A percentile compares a stretch with the other conserved stretches of the same genome.
Conservation (phyloP, 2,888 invertebrate genomes). For the Cabera pusaria region DNA sequence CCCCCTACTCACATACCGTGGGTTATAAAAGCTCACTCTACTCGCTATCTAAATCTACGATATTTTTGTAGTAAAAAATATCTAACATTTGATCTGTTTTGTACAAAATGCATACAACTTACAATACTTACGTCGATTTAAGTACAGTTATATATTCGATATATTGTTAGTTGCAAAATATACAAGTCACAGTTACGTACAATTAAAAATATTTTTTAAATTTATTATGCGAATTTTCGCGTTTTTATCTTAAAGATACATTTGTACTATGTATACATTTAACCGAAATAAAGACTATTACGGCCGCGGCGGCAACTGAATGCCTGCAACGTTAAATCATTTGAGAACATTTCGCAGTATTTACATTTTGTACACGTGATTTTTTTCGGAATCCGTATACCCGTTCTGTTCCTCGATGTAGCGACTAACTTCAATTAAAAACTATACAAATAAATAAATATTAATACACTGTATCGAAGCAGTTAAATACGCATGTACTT, state of each 20-base stretch:
- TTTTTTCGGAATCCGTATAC: slow-evolving; percentile 4
- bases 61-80: slow-evolving; percentile 71
- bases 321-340: slow-evolving; percentile 40
- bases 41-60: slow-evolving; percentile 44
- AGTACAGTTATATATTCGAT: slow-evolving; percentile 49
- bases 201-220: slow-evolving; percentile 45
- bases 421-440: too few relatives aligned
- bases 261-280: slow-evolving; percentile 79
- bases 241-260: slow-evolving; percentile 61
- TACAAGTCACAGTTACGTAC: slow-evolving; percentile 31
- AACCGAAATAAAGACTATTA: slow-evolving; percentile 48
- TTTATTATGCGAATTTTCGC: slow-evolving; percentile 30
- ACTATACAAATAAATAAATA: too few relatives aligned
- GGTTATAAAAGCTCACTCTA: slow-evolving; percentile 68
- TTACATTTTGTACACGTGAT: slow-evolving; percentile 59
- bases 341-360: slow-evolving; percentile 41
- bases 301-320: slow-evolving; percentile 46
- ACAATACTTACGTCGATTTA: slow-evolving; percentile 26
- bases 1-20: slow-evolving; percentile 42
- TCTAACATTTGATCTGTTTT: slow-evolving; percentile 59
- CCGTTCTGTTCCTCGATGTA: slow-evolving; percentile 2
- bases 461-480: background rate
- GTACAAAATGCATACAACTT: slow-evolving; percentile 69
- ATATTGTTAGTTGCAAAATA: slow-evolving; percentile 51
- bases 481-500: background rate